These are phyloP conservation scores for Phrynosoma platyrhinos DNA, from an alignment of 2,113 vertebrate species.

Conservation along the genomic window DNA sequence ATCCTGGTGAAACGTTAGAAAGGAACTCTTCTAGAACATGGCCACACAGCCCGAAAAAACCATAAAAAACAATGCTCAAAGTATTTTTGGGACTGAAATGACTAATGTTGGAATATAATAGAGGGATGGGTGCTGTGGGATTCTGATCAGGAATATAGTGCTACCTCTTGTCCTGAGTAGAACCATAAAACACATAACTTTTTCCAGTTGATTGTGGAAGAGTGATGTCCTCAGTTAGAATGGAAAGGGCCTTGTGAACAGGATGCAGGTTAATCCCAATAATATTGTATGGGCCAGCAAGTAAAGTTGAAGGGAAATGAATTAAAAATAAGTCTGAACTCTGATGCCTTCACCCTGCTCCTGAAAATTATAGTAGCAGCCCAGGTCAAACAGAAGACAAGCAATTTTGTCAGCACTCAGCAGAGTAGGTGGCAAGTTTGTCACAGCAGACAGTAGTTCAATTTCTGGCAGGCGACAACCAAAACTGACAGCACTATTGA, in stretches of 20 bases:
- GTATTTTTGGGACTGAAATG: no score
- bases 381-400: not conserved
- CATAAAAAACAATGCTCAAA: no score
- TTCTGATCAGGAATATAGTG: not conserved
- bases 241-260: not conserved
- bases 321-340: not conserved
- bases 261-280: no score
- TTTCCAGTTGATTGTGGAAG: not conserved
- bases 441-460: constrained; percentile 11
- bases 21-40: no score
- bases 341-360: not conserved
- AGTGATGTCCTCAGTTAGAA: not conserved
- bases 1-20: no score
- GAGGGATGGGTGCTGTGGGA: not conserved
- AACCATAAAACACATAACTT: not conserved
- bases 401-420: constrained; percentile 3
- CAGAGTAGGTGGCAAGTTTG: not conserved
- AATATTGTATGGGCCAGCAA: not conserved
- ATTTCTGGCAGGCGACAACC: not conserved
- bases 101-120: no score
- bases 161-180: not conserved
- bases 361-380: not conserved
- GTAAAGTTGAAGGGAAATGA: not conserved
- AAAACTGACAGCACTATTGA: not conserved
- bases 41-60: no score